These are phyloP conservation scores for Astropecten irregularis DNA, from an alignment of 53 echinoderm and acorn worm species.

Conservation along the genomic window DNA sequence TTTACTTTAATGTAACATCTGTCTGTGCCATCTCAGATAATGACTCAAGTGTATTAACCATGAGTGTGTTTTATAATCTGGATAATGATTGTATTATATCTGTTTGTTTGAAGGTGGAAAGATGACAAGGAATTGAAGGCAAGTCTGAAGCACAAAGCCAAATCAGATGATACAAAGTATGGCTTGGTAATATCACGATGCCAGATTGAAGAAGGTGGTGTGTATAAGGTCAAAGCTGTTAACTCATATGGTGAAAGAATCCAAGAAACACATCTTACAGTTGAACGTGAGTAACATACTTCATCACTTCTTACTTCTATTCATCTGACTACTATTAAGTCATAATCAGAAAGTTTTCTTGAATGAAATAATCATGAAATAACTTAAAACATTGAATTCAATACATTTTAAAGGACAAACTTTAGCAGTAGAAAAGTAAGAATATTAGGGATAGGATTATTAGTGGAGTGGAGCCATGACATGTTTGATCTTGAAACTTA, in stretches of 20 bases:
- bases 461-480: too few relatives aligned
- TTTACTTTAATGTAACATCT: too few relatives aligned
- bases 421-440: too few relatives aligned
- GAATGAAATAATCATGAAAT: not conserved
- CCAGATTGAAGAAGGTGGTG: constrained; percentile 70
- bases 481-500: too few relatives aligned
- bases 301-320: too few relatives aligned
- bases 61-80: too few relatives aligned
- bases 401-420: too few relatives aligned
- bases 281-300: constrained; percentile 90
- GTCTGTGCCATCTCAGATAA: too few relatives aligned
- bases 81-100: too few relatives aligned
- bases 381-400: too few relatives aligned
- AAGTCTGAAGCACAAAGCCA: constrained; percentile 80
- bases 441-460: too few relatives aligned
- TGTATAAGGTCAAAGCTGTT: constrained; percentile 80
- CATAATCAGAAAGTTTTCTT: not conserved
- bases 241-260: constrained; percentile 81
- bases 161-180: constrained; percentile 82
- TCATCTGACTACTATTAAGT: not conserved
- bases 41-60: too few relatives aligned
- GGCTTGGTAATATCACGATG: constrained; percentile 56
- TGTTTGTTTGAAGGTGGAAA: constrained; percentile 79
- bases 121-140: constrained; percentile 77
- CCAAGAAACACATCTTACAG: constrained; percentile 65